These are phyloP conservation scores for Meleagris gallopavo DNA, from an alignment of 2,113 vertebrate species.

Conservation along the genomic window DNA sequence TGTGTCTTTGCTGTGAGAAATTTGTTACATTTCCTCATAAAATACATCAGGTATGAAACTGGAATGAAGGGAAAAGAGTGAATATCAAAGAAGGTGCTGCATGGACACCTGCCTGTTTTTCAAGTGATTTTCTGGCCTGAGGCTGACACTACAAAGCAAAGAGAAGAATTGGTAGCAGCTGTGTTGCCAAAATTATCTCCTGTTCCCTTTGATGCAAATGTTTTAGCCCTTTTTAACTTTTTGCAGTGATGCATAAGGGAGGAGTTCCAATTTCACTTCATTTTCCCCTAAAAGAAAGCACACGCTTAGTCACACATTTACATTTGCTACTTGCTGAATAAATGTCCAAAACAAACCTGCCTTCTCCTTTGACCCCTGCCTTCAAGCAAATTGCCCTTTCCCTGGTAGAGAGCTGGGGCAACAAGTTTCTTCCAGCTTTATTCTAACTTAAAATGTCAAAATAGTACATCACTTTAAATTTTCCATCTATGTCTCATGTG, in stretches of 20 bases:
- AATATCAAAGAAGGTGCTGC: background rate
- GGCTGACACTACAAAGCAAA: background rate
- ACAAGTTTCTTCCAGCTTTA: background rate
- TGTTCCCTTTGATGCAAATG: background rate
- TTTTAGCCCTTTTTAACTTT: slow-evolving; percentile 5
- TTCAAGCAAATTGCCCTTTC: background rate
- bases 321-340: background rate
- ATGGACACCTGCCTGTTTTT: background rate
- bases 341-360: background rate
- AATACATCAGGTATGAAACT: background rate
- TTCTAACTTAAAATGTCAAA: background rate
- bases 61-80: background rate
- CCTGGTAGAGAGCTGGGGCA: background rate
- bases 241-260: background rate
- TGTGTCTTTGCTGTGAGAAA: background rate
- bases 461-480: background rate
- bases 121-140: background rate
- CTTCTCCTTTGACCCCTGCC: background rate
- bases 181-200: background rate
- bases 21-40: background rate
- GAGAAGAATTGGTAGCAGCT: background rate
- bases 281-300: background rate
- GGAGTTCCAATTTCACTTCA: background rate
- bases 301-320: background rate
- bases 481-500: background rate